Evolutionary conservation across 2,888 invertebrate species (phyloP), one percentile per base, ranked within the genome.

Genomic region (Drosophila demipolita): DNA sequence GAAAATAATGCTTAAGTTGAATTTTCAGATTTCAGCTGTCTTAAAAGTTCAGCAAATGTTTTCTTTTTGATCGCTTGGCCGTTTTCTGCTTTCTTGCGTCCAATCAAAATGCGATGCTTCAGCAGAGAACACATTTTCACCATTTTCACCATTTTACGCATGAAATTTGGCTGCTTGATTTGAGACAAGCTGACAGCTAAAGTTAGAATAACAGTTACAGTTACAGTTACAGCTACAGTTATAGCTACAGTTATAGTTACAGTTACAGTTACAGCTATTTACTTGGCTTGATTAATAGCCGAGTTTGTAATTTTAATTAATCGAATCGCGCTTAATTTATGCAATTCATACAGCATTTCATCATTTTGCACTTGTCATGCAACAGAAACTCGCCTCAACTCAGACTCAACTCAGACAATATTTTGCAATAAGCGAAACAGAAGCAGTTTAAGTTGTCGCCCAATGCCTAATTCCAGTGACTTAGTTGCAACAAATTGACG

Each of bases 341-440:
- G 87, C 90, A 90, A 90, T 90, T 87, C 87, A 87, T 87, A 82
- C 73, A 35, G 87, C 78, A 90, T 85, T 86, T 86, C 84, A 89
- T 90, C 87, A 90, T 90, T 90, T 90, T 87, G 84, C 87, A 87
- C 87, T 87, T 87, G 87, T 90, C 87, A 87, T 87, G 85, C 81
- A 74, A 54, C 83, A 66, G 65, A 66, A 66, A 55, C 45, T 23
- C 23, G 23, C 63, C 61, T 50, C 49, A 42, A 35, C 49, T 32
- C 42, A 45, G 29, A 40, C 29, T 33, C 53, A 63, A 53, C 36
- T 38, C 42, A 62, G 45, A 63, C 40, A 15, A 42, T n/a, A 32
- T n/a, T 29, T 29, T 1, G 15, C 57, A 55, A 29, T 48, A 52
- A 54, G 71, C 66, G 42, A 53, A 54, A 52, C 70, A 64, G 53